phyloP scores from a whole-genome alignment of 1,140 invertebrate species.

The Brachionus calyciflorus region DNA sequence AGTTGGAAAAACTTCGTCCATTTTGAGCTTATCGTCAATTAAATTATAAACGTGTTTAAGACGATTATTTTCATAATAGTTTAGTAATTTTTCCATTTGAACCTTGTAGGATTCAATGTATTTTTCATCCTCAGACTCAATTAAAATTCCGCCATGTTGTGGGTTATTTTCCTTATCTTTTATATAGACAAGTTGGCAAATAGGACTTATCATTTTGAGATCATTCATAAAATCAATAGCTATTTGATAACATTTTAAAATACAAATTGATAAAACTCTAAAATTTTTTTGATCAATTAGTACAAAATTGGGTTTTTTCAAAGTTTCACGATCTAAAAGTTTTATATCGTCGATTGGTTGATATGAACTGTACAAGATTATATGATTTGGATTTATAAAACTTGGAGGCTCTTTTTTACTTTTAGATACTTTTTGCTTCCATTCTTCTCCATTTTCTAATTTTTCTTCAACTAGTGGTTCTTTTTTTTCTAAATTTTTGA shows the following conservation, averaged over 20 bases:
- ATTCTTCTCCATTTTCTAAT: not conserved
- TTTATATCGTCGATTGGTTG: not conserved
- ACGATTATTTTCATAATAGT: conserved; percentile 30
- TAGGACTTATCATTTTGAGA: not conserved
- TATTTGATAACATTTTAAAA: conserved; percentile 2
- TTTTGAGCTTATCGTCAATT: not conserved
- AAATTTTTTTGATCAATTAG: not conserved
- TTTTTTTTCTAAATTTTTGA: too few species aligned
- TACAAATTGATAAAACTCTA: not conserved
- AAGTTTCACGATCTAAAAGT: not conserved
- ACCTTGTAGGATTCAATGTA: not conserved
- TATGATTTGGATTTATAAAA: not conserved
- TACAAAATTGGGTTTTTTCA: not conserved
- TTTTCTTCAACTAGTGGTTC: too few species aligned
- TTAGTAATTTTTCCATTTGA: conserved; percentile 24
- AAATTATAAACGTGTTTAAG: conserved; percentile 25
- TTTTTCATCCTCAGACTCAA: not conserved
- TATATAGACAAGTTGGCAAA: not conserved
- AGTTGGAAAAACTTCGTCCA: not conserved
- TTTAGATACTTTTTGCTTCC: not conserved
- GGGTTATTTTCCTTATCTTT: not conserved
- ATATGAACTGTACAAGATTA: conserved; percentile 10
- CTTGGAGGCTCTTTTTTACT: not conserved
- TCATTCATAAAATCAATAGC: conserved; percentile 22
- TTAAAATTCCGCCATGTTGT: not conserved